Conservation (phyloP, 2,113 vertebrate species). For the Muscicapa adusta region DNA sequence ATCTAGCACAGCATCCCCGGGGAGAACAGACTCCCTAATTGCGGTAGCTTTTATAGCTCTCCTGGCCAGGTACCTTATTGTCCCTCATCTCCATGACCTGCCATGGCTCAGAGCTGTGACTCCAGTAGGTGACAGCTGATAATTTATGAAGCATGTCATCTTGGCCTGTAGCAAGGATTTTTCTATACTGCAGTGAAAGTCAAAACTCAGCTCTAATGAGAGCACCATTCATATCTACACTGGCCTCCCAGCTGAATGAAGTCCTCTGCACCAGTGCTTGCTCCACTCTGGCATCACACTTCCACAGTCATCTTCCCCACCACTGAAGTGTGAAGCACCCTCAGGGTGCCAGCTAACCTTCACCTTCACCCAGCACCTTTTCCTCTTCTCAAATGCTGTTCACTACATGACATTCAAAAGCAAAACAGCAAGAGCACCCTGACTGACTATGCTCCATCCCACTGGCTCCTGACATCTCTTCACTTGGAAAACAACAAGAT, state of each 20-base stretch:
- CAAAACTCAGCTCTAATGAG: background rate
- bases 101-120: background rate
- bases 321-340: background rate
- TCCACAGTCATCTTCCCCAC: background rate
- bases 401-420: background rate
- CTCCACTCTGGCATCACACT: background rate
- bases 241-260: background rate
- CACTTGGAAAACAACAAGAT: slow-evolving; percentile 47
- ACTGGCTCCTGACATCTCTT: slow-evolving; percentile 12
- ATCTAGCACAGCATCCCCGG: background rate
- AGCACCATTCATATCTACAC: background rate
- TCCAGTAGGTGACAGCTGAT: background rate
- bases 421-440: slow-evolving; percentile 19
- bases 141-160: background rate
- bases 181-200: background rate
- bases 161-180: background rate
- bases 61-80: background rate
- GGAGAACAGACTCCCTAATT: background rate
- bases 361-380: background rate
- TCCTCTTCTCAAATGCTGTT: background rate
- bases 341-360: background rate
- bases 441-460: slow-evolving; percentile 31
- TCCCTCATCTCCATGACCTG: background rate
- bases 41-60: background rate
- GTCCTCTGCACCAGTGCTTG: background rate